These are phyloP conservation scores for Drymodes brunneopygia DNA, from an alignment of 2,113 vertebrate genomes.

Conservation along the genomic window DNA sequence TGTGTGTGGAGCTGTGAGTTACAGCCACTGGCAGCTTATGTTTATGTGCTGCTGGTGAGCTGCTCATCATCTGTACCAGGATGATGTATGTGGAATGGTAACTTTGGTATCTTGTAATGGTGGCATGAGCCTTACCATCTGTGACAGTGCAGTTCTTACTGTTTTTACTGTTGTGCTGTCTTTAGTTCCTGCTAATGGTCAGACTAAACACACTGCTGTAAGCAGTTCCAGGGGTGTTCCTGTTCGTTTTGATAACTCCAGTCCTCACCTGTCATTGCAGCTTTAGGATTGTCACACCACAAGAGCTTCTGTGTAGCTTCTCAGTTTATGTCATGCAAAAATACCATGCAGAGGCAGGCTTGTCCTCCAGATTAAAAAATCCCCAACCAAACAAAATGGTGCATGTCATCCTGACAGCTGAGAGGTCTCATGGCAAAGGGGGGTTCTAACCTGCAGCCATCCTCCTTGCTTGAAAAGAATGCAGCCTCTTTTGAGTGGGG, in stretches of 20 bases:
- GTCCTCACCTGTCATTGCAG: background rate
- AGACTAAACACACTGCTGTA: background rate
- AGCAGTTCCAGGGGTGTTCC: background rate
- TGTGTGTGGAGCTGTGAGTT: background rate
- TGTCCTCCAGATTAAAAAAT: background rate
- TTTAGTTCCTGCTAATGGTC: background rate
- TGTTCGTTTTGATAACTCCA: background rate
- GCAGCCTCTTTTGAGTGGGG: background rate
- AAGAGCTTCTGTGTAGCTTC: background rate
- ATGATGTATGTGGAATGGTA: background rate
- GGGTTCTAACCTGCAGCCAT: background rate
- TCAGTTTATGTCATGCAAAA: background rate
- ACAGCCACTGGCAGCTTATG: fast-evolving
- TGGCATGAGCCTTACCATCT: background rate
- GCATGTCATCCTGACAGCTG: background rate
- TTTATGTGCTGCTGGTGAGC: background rate
- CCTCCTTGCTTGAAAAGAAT: background rate
- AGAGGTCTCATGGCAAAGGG: background rate
- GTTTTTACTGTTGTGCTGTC: background rate
- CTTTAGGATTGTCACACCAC: background rate
- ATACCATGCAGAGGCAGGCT: background rate
- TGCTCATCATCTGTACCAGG: background rate
- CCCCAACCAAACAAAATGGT: fast-evolving
- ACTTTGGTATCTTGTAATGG: background rate
- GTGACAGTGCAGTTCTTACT: background rate